These are phyloP conservation scores for Dasyprocta punctata DNA, from an alignment of 2,113 vertebrate genomes.

Conservation along the genomic window DNA sequence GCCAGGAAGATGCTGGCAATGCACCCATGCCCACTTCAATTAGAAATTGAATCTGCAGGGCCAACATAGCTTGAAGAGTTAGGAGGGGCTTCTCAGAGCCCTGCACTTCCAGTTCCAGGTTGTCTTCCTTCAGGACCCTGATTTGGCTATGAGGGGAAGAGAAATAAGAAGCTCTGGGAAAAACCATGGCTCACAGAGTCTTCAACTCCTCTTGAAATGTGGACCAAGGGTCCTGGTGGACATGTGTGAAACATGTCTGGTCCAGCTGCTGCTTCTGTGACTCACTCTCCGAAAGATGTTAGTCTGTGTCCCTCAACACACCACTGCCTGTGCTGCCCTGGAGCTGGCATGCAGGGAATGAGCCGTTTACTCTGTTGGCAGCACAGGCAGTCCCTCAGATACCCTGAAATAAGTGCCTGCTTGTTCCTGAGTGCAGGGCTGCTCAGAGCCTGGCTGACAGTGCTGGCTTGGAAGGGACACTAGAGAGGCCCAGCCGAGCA, in stretches of 20 bases:
- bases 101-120: conserved; percentile 45
- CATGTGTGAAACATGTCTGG: neutral
- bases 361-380: conserved; percentile 52
- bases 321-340: neutral
- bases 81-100: neutral
- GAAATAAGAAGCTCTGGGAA: neutral
- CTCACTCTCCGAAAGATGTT: neutral
- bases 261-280: neutral
- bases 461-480: conserved; percentile 45
- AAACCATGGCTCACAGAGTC: neutral
- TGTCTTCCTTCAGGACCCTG: neutral
- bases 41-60: neutral
- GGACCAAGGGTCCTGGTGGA: neutral
- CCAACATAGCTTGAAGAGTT: neutral
- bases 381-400: conserved; percentile 54
- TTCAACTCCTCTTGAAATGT: neutral
- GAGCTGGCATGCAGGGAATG: neutral
- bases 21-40: neutral
- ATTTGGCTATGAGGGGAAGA: neutral
- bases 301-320: neutral
- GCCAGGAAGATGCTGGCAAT: neutral
- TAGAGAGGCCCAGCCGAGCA: conserved; percentile 56
- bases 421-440: conserved; percentile 1
- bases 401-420: neutral
- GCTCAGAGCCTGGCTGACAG: neutral